Evolutionary conservation across 2,113 vertebrate genomes (phyloP).

Genomic region (Mystacornis crossleyi): DNA sequence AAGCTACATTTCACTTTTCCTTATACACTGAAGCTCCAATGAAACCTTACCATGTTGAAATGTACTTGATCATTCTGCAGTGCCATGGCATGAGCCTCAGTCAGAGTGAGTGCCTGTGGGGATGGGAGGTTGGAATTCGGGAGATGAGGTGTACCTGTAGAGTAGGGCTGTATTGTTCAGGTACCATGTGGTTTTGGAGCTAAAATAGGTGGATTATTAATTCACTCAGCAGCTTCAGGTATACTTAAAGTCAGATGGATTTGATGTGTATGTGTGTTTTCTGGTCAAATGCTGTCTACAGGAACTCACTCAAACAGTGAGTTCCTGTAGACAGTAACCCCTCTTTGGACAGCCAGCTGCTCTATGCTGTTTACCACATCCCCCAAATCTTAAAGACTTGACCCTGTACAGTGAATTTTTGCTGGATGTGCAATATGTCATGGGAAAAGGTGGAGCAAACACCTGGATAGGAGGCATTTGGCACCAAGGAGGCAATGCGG

Average conservation of each 20-base stretch:
- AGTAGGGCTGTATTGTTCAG: neutral
- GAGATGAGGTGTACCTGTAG: neutral
- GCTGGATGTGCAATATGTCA: neutral
- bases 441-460: neutral
- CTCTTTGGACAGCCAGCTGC: neutral
- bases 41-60: neutral
- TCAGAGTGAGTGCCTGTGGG: fast-evolving
- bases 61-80: fast-evolving
- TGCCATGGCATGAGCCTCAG: neutral
- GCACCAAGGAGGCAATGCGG: neutral
- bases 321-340: neutral
- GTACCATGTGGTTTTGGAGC: fast-evolving
- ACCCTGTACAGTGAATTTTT: neutral
- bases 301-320: no score
- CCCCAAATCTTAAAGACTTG: neutral
- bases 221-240: neutral
- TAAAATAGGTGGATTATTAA: neutral
- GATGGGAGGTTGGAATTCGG: neutral
- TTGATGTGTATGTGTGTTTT: neutral
- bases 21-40: fast-evolving
- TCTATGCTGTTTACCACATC: neutral
- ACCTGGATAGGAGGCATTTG: neutral
- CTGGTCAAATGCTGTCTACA: neutral
- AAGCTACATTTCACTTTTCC: neutral
- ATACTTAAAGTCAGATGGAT: neutral